These are phyloP conservation scores for Euzophera pinguis DNA, from an alignment of 2,888 invertebrate genomes.

Conservation along the genomic window DNA sequence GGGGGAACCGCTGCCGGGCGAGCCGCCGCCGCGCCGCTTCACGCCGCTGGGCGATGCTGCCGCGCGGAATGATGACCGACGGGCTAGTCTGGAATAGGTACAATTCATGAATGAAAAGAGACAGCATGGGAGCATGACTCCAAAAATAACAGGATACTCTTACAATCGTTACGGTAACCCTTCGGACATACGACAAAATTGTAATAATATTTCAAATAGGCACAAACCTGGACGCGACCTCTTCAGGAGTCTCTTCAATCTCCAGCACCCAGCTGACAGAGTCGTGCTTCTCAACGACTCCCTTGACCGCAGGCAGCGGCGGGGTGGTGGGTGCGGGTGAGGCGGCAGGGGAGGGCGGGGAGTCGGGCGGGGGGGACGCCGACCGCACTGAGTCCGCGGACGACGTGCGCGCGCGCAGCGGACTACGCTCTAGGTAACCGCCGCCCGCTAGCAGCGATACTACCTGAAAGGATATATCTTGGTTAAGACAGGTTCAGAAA, in stretches of 20 bases:
- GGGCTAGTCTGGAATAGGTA: conserved; percentile 74
- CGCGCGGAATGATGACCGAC: conserved; percentile 84
- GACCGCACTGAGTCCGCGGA: conserved; percentile 65
- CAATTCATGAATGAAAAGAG: background rate
- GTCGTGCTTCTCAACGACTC: conserved; percentile 91
- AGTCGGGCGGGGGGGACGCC: conserved; percentile 60
- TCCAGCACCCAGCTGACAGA: conserved; percentile 93
- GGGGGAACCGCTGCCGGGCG: conserved; percentile 60
- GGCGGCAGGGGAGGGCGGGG: conserved; percentile 56
- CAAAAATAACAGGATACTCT: too few relatives aligned
- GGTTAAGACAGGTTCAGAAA: too few relatives aligned
- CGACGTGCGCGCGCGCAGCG: conserved; percentile 62
- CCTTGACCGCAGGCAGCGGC: conserved; percentile 87
- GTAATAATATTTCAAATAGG: too few relatives aligned
- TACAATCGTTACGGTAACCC: too few relatives aligned
- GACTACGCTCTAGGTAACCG: conserved; percentile 60
- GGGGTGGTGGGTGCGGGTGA: conserved; percentile 64
- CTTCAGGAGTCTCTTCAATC: conserved; percentile 87
- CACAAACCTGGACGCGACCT: conserved; percentile 80
- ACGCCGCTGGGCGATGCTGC: conserved; percentile 59
- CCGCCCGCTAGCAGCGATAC: conserved; percentile 66
- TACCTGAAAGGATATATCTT: conserved; percentile 57
- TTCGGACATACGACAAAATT: too few relatives aligned
- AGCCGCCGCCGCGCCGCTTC: conserved; percentile 70
- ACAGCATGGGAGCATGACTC: too few relatives aligned